Percentiles rank a stretch among this genome's conserved stretches.
Evolutionary conservation across 2,113 vertebrate genomes (phyloP).

Genomic region (human): GRCh38 chr1:244194501-244195000

Average conservation of each 20-base stretch:
- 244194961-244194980: background rate
- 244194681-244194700: background rate
- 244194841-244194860: background rate
- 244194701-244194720: background rate
- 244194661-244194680: background rate
- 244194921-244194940: background rate
- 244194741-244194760: background rate
- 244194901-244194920: background rate
- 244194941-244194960: background rate
- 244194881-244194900: background rate
- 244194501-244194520: background rate
- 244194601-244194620: background rate
- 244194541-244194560: background rate
- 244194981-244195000: background rate
- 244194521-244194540: background rate
- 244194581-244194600: background rate
- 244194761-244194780: background rate
- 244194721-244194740: background rate
- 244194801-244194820: background rate
- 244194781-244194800: background rate
- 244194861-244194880: background rate
- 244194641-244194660: background rate
- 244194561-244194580: background rate
- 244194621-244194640: background rate
- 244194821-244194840: constrained; percentile 3